Conservation (phyloP, 2,888 invertebrate genomes). For the Netelia fuscicornis region DNA sequence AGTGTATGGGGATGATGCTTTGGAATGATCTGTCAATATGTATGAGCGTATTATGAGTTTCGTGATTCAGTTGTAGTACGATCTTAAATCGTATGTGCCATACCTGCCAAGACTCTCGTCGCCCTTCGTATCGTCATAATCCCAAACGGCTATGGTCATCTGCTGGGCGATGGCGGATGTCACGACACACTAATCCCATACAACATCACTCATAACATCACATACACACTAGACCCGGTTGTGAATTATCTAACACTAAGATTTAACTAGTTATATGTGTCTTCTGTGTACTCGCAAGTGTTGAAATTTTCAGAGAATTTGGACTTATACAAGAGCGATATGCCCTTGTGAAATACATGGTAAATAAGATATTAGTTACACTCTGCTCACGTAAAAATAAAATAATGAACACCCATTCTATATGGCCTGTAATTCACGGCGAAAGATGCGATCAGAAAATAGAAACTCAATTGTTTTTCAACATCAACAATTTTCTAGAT, state of each 20-base stretch:
- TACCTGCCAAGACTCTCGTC: conserved; percentile 96
- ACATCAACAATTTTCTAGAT: neutral
- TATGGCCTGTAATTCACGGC: neutral
- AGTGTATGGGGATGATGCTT: neutral
- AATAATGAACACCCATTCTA: neutral
- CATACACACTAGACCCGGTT: conserved; percentile 76
- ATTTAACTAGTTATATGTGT: neutral
- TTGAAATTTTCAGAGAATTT: conserved; percentile 6
- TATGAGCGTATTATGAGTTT: neutral
- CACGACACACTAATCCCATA: conserved; percentile 84
- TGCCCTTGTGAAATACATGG: neutral
- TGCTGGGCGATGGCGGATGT: conserved; percentile 89
- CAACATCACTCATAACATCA: conserved; percentile 83
- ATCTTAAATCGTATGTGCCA: conserved; percentile 79
- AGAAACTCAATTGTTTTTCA: neutral
- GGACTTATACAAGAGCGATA: neutral
- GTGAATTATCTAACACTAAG: neutral
- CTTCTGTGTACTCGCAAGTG: neutral
- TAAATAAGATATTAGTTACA: conserved; percentile 26
- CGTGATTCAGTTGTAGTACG: conserved; percentile 10
- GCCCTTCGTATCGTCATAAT: conserved; percentile 93
- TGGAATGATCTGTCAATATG: neutral
- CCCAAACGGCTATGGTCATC: conserved; percentile 92
- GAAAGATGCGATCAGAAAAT: neutral
- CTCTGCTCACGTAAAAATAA: conserved; percentile 15